Base-by-base conservation (phyloP, 2,888 invertebrate species). In the Invenusta paracnida region DNA sequence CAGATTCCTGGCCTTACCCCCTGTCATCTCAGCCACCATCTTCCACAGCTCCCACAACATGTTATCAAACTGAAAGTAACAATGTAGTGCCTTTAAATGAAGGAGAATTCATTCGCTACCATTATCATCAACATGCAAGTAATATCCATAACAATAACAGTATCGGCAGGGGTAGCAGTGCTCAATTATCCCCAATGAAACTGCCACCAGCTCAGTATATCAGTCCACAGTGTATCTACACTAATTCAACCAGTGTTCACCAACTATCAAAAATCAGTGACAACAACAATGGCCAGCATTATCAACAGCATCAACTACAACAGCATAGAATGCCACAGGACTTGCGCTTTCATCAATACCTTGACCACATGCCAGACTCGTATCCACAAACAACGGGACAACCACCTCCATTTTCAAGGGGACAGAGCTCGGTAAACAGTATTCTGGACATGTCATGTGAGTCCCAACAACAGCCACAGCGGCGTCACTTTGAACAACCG, bases 1-100 rank as follows among this genome's bases (percentile, higher is more conserved):
- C 73, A 73, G 73, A 73, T 73, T 73, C 73, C 73, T 73, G 73
- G 73, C 73, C 73, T 23, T 23, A 73, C 73, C 5, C 5, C 25
- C 17, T 73, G 27, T 23, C 23, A 73, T 73, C 17, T 13, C 2
- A 23, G 48, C 17, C 5, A 5, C 48, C 5, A 11, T 48, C 48
- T 17, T 48, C 48, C 17, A 5, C 48, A 48, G 48, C 17, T 48
- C 48, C 48, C 48, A 48, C 48, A 48, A 48, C 48, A 48, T 48
- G 17, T 17, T 48, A 48, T 48, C 48, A 48, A 17, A 11, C 48
- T n/a, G n/a, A n/a, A n/a, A n/a, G n/a, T n/a, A n/a, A n/a, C n/a
- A n/a, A n/a, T n/a, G n/a, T n/a, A n/a, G n/a, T n/a, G n/a, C n/a
- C n/a, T n/a, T n/a, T n/a, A n/a, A n/a, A n/a, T n/a, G n/a, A n/a